These are phyloP conservation scores for Rhamnusium bicolor DNA, from an alignment of 2,888 invertebrate species.

Conservation along the genomic window DNA sequence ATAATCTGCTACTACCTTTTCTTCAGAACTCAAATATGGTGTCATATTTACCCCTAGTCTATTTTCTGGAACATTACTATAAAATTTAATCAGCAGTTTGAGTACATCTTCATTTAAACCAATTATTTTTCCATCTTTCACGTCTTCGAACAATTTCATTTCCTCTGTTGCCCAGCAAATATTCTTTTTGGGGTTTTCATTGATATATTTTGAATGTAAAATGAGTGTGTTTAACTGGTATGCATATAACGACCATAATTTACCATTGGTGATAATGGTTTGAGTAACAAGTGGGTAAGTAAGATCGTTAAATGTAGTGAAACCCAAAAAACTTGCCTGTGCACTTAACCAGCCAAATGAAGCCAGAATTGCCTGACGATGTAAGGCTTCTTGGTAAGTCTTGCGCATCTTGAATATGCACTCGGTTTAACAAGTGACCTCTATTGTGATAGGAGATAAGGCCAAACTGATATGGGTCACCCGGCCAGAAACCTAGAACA, in stretches of 20 bases:
- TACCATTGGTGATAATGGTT: constrained; percentile 91
- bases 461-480: constrained; percentile 84
- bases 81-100: constrained; percentile 81
- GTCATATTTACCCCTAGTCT: constrained; percentile 78
- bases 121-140: constrained; percentile 81
- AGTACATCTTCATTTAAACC: constrained; percentile 88
- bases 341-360: constrained; percentile 87
- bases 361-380: constrained; percentile 83
- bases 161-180: constrained; percentile 85
- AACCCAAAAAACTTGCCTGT: constrained; percentile 89
- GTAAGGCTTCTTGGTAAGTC: constrained; percentile 79
- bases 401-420: constrained; percentile 72
- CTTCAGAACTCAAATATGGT: constrained; percentile 80
- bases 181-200: constrained; percentile 82
- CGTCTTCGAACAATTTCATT: constrained; percentile 81
- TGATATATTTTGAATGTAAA: constrained; percentile 77
- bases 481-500: constrained; percentile 86
- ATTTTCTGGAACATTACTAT: constrained; percentile 79
- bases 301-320: constrained; percentile 90
- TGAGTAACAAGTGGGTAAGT: constrained; percentile 94
- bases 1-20: constrained; percentile 78
- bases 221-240: constrained; percentile 94
- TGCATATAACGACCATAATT: constrained; percentile 87
- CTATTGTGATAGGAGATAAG: constrained; percentile 82
- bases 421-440: constrained; percentile 74